Evolutionary conservation across 2,888 invertebrate species (phyloP).

Genomic region (Calameuta pallipes): DNA sequence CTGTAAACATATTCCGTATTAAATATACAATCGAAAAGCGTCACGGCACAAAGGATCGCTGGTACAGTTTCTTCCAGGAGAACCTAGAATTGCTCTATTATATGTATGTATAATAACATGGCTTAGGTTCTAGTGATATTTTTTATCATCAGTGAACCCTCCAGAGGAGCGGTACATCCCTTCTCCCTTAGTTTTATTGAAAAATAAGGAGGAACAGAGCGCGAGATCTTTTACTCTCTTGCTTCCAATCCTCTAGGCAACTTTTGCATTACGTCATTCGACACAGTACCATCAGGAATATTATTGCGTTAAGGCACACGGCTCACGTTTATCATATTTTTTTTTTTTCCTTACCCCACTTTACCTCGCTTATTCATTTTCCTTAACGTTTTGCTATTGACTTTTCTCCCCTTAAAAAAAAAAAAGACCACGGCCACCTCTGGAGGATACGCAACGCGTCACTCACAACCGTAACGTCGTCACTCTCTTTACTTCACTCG

Average conservation of each 20-base stretch:
- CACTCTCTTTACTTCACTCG: background rate
- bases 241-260: background rate
- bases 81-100: background rate
- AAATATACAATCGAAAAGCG: conserved; percentile 13
- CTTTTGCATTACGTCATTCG: conserved; percentile 2
- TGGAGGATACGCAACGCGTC: conserved; percentile 1
- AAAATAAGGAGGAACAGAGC: background rate
- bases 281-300: background rate
- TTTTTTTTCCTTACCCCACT: background rate
- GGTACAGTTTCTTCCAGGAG: background rate
- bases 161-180: background rate
- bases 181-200: background rate
- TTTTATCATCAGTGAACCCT: background rate
- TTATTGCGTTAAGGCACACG: background rate
- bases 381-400: background rate
- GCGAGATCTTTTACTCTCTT: background rate
- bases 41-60: background rate
- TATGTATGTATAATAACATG: background rate
- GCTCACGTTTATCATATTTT: background rate
- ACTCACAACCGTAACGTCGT: conserved; percentile 1
- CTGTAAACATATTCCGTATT: conserved; percentile 16
- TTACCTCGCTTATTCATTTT: background rate
- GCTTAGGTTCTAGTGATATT: background rate
- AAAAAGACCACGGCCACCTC: conserved; percentile 1
- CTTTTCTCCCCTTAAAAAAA: background rate